phyloP scores from a whole-genome alignment of 1,140 invertebrate genomes.

The Streblospio benedicti region DNA sequence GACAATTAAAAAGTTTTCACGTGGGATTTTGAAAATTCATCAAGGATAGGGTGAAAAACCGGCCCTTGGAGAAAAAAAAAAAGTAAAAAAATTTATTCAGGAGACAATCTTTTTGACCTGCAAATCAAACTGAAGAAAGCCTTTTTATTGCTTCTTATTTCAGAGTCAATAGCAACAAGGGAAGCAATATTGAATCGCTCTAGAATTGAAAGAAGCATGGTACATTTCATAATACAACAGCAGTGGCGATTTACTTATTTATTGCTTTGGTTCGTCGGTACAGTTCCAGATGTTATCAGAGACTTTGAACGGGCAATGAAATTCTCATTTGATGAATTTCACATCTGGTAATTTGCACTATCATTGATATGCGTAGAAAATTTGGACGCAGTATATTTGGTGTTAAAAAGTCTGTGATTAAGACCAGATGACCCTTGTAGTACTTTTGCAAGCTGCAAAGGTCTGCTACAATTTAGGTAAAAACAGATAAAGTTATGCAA shows the following conservation, averaged over 20 bases:
- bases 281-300: conserved; percentile 47
- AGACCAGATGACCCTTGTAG: conserved; percentile 61
- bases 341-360: conserved; percentile 88
- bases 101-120: conserved; percentile 68
- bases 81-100: conserved; percentile 71
- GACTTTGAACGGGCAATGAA: conserved; percentile 89
- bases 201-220: conserved; percentile 79
- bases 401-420: conserved; percentile 66
- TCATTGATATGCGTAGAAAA: conserved; percentile 53
- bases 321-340: conserved; percentile 87
- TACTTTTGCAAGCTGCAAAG: conserved; percentile 66
- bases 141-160: conserved; percentile 76
- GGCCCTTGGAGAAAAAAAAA: conserved; percentile 10
- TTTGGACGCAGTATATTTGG: conserved; percentile 56
- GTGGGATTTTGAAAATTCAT: conserved; percentile 65
- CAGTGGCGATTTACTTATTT: conserved; percentile 80
- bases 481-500: no score
- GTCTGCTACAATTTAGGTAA: conserved; percentile 72
- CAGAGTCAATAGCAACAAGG: conserved; percentile 57
- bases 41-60: no score
- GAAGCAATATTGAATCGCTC: conserved; percentile 88
- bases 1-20: conserved; percentile 76
- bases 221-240: conserved; percentile 76
- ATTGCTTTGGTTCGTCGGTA: conserved; percentile 62
- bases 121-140: conserved; percentile 87